phyloP scores from a whole-genome alignment of 2,113 vertebrate species.

The Oenanthe oenanthe region DNA sequence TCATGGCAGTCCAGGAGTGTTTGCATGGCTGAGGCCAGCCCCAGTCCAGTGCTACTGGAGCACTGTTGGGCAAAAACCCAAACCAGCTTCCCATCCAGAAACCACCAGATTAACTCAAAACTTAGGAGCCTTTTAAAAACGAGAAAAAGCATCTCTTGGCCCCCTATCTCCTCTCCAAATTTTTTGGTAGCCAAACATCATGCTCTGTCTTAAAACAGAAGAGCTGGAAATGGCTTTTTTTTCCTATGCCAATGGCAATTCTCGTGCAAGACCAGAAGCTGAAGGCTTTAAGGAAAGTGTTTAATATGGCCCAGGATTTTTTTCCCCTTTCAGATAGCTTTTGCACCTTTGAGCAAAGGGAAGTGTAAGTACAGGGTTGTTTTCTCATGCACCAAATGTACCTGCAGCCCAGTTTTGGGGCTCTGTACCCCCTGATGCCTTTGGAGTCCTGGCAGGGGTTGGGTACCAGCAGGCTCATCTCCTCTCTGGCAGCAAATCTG shows the following conservation, averaged over 20 bases:
- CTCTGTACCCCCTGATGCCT: fast-evolving
- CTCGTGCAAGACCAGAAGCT: neutral
- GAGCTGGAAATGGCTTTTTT: neutral
- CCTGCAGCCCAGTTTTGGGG: neutral
- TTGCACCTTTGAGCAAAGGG: neutral
- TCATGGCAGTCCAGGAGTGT: neutral
- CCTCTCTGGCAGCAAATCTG: neutral
- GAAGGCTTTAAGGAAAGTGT: neutral
- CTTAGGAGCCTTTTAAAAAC: neutral
- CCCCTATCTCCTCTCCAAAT: neutral
- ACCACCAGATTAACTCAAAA: neutral
- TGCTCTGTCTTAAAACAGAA: neutral
- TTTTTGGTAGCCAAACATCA: neutral
- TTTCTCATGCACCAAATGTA: neutral
- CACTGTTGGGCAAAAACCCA: neutral
- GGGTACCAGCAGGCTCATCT: neutral
- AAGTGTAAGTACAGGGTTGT: neutral
- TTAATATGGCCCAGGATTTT: neutral
- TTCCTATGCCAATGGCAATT: neutral
- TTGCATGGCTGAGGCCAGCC: neutral
- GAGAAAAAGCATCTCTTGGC: neutral
- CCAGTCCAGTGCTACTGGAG: neutral
- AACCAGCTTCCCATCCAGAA: neutral
- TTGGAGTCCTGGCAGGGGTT: fast-evolving
- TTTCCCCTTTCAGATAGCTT: neutral